Conservation (phyloP, 2,888 invertebrate genomes). For the Trachelus stipa region DNA sequence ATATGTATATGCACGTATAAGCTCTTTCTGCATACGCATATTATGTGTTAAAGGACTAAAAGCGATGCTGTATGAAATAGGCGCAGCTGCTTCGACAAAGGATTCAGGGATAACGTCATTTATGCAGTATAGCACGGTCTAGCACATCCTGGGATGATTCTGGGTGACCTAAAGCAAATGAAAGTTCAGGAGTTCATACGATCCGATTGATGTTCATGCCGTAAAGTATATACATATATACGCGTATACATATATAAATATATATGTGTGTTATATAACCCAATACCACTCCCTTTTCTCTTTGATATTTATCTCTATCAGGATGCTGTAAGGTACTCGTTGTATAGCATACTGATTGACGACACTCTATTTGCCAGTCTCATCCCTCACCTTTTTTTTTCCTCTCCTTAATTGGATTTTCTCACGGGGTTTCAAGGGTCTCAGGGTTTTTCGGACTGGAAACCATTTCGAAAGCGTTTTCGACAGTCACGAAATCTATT, state of each 20-base stretch:
- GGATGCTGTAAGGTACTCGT: neutral
- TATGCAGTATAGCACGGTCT: neutral
- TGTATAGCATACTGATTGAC: neutral
- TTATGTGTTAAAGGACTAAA: neutral
- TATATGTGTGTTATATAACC: neutral
- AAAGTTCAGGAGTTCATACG: neutral
- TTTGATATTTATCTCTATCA: neutral
- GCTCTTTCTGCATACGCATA: neutral
- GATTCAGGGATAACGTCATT: conserved; percentile 32
- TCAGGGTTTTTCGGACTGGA: neutral
- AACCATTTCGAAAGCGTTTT: neutral
- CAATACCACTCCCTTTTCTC: neutral
- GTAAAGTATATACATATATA: neutral
- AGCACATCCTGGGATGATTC: neutral
- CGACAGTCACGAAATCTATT: too few relatives aligned
- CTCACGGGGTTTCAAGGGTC: neutral
- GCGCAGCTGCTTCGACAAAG: conserved; percentile 35
- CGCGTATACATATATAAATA: neutral
- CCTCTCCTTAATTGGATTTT: neutral
- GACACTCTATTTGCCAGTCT: neutral
- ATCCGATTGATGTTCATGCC: neutral
- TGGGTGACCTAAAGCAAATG: neutral
- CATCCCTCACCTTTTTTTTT: neutral
- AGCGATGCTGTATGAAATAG: conserved; percentile 18
- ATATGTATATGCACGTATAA: neutral